Base-by-base conservation (phyloP, 2,888 invertebrate species). In the Eupithecia inturbata region DNA sequence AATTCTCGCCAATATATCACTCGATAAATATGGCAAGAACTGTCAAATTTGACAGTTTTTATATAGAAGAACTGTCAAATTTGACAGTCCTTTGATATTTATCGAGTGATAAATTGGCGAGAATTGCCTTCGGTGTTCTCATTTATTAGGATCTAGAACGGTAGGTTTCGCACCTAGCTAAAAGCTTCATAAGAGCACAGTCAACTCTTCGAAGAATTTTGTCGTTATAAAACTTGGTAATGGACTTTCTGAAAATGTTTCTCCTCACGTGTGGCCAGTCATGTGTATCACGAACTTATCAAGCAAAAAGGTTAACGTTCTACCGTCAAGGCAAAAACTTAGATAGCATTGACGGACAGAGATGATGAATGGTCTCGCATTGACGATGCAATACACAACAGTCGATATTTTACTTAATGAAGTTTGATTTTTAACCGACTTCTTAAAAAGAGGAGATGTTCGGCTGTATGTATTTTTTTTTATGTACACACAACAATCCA, bases 241-340 rank as follows among this genome's bases (percentile, higher is more conserved):
- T 77, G 78, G 79, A 77, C 76, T 78, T 73, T 77, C 69, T 14
- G 75, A 74, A 79, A 80, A 75, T 77, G 76, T 79, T 74, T 67
- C 64, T 79, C 77, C 76, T 83, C 76, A 81, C 82, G 81, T 84
- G 82, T 83, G 83, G 80, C 76, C 82, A 82, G 77, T 82, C 84
- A 82, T 82, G 83, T 81, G 82, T 84, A 74, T 77, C 81, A 74
- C 75, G 76, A 82, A 82, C 81, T 83, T 82, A 81, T 78, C 77
- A 77, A 79, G 85, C 84, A 88, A 89, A 90, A 90, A 92, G 92
- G 92, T 92, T 89, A 91, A 90, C 82, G 92, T 78, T 86, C 88
- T 77, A 78, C 80, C 79, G 82, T 82, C 84, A 80, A 85, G 85
- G 86, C 88, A 89, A 90, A 91, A 92, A 91, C 89, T 87, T 84